A percentile compares a stretch with the other conserved stretches of the same genome.
phyloP scores from a whole-genome alignment of 30 jellyfish, hydroid and myxozoan species.

The Aurelia sp. region DNA sequence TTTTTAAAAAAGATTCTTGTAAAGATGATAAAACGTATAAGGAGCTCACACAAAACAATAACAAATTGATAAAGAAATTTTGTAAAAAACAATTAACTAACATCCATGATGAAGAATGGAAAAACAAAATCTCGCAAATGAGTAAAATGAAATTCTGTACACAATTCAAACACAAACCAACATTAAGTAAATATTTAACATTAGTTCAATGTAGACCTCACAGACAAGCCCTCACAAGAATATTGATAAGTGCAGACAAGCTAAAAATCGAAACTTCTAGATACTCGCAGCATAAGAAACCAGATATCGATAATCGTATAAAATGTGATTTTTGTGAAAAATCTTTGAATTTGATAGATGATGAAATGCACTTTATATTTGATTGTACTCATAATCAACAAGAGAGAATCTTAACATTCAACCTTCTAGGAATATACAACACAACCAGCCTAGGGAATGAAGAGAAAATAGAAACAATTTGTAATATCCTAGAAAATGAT shows the following conservation, averaged over 20 bases:
- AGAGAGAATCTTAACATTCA: no score
- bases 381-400: no score
- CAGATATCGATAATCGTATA: no score
- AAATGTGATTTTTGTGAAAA: no score
- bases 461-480: no score
- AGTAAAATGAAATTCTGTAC: background rate
- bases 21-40: background rate
- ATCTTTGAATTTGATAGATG: no score
- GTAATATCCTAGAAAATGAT: no score
- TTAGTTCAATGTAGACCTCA: background rate
- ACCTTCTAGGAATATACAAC: no score
- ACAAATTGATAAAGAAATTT: background rate
- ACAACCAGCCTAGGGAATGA: no score
- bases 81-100: background rate
- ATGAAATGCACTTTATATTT: no score
- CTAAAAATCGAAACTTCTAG: background rate
- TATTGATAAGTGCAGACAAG: background rate
- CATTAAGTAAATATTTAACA: conserved; percentile 5
- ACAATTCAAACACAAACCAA: background rate
- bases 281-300: no score
- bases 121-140: conserved; percentile 10
- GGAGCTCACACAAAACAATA: background rate
- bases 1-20: background rate
- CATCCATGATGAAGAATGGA: conserved; percentile 4
- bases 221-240: conserved; percentile 3